Conservation (phyloP, 2,113 vertebrate species). For the Rhabdornis inornatus region DNA sequence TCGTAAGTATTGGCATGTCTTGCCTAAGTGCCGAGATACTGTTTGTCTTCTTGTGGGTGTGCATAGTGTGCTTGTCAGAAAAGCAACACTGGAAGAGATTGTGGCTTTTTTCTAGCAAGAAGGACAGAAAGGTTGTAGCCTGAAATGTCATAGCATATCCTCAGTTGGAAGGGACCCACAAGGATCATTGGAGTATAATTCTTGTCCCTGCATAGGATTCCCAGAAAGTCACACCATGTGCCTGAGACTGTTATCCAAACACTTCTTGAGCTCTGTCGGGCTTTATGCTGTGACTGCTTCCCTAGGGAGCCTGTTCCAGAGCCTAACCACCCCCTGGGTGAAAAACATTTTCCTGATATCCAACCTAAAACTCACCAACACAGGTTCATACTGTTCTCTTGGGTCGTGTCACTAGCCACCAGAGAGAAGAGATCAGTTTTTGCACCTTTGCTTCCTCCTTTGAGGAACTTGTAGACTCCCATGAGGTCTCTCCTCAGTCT, state of each 20-base stretch:
- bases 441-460: neutral
- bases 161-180: neutral
- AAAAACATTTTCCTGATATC: neutral
- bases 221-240: neutral
- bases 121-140: neutral
- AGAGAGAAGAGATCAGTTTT: neutral
- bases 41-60: rapidly evolving
- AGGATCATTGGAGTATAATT: neutral
- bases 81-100: rapidly evolving
- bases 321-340: rapidly evolving
- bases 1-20: constrained; percentile 81
- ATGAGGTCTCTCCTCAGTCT: neutral
- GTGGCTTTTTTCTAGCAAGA: neutral
- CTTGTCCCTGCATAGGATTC: no score
- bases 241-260: neutral
- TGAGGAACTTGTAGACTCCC: neutral
- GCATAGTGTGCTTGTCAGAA: neutral
- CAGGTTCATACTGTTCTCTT: neutral
- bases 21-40: neutral
- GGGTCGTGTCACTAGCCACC: neutral
- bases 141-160: neutral
- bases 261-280: neutral
- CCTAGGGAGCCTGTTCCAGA: neutral
- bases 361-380: rapidly evolving
- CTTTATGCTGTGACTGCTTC: neutral